Percentiles rank a stretch among this genome's conserved stretches.
phyloP scores from a whole-genome alignment of 2,888 invertebrate species.

The Rhorus exstirpatorius region DNA sequence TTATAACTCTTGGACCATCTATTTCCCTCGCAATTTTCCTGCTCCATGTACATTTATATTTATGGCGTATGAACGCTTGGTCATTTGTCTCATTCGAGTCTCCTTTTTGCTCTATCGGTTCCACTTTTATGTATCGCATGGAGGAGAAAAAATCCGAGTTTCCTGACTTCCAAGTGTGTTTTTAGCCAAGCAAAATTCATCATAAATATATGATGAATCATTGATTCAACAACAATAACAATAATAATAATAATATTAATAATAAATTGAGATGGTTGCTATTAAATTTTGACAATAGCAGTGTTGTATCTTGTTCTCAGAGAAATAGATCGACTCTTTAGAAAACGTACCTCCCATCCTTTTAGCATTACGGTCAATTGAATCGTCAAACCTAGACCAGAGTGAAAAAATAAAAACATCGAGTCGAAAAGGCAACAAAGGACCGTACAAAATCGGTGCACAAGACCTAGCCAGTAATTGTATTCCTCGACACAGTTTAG shows the following conservation, averaged over 20 bases:
- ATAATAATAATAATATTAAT: background rate
- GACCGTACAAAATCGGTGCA: constrained; percentile 31
- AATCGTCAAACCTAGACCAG: constrained; percentile 18
- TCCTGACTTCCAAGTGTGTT: background rate
- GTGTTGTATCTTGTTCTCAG: no score
- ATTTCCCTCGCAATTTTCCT: constrained; percentile 49
- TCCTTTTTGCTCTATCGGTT: constrained; percentile 40
- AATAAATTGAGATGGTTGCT: background rate
- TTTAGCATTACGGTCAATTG: constrained; percentile 24
- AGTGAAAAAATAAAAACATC: constrained; percentile 28
- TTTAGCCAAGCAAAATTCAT: constrained; percentile 15
- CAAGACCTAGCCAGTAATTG: background rate
- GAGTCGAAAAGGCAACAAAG: constrained; percentile 17
- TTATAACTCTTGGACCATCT: constrained; percentile 79
- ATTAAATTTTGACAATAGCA: no score
- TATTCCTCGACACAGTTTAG: constrained; percentile 1
- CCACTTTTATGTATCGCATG: constrained; percentile 41
- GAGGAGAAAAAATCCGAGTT: background rate
- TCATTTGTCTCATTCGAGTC: constrained; percentile 61
- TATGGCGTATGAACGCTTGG: constrained; percentile 23
- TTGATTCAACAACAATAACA: background rate
- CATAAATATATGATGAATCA: background rate
- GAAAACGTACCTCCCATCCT: constrained; percentile 24
- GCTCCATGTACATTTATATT: constrained; percentile 5
- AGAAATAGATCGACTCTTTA: background rate